Base-by-base conservation (phyloP, 2,797 vertebrate species). In the Taeniopygia guttata region DNA sequence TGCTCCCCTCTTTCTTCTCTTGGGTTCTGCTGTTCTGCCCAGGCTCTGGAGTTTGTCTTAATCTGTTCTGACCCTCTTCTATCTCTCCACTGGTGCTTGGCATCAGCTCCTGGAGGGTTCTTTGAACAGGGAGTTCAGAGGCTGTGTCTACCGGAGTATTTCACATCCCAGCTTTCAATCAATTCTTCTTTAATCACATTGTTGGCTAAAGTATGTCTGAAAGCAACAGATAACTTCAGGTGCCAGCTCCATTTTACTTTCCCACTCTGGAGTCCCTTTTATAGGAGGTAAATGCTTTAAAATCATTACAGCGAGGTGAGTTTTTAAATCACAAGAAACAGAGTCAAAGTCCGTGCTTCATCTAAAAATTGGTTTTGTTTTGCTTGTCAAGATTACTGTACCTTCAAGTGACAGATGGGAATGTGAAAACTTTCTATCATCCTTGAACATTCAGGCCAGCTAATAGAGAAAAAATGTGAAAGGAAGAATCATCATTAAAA, bases 381-480 rank as follows among this genome's bases (percentile, higher is more conserved):
- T 94, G 40, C 80, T 55, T 93, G 69, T 84, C 55, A 25, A 91
- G 79, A 86, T 66, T 90, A 84, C 36, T 69, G 70, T 90, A 92
- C 69, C 91, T 96, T 93, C 83, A 84, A 95, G 51, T 95, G 95
- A 94, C 95, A 97, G 96, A 96, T 97, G 97, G 96, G 91, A 95
- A 91, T 91, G 95, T 92, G 84, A 88, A 94, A 95, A 93, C 74
- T 90, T 97, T 95, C 73, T 62, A 84, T 95, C 95, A 95, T 93
- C 89, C 95, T 94, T 97, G 96, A 96, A 93, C 87, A 94, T 96
- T 97, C 79, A 94, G 92, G 90, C 0, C 34, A 62, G 66, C 76
- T 91, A 94, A 95, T 93, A 87, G 66, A 94, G 86, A 93, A 94
- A 94, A 96, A 80, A 93, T 34, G 60, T 92, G 81, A 93, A 94